Evolutionary conservation across 2,113 vertebrate species (phyloP).

Genomic region (Heterotilapia buettikoferi): DNA sequence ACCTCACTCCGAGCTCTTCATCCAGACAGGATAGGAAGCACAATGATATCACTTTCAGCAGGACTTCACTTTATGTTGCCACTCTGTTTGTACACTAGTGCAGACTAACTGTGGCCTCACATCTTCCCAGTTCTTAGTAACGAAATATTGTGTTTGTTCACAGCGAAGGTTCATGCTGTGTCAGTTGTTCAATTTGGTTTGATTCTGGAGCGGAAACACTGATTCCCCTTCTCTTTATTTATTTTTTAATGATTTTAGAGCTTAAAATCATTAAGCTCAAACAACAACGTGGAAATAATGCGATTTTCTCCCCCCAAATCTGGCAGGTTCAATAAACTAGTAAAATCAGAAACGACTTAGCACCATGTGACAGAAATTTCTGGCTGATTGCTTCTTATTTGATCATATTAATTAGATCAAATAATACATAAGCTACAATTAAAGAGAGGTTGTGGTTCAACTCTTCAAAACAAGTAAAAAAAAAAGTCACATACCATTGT

Average conservation of each 20-base stretch:
- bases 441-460: neutral
- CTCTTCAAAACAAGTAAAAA: neutral
- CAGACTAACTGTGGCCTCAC: neutral
- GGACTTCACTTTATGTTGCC: constrained; percentile 20
- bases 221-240: neutral
- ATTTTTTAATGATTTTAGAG: neutral
- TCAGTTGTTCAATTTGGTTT: neutral
- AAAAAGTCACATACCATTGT: neutral
- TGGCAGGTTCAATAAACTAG: neutral
- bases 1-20: constrained; percentile 10
- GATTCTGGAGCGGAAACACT: neutral
- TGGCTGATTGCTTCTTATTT: neutral
- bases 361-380: neutral
- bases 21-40: constrained; percentile 32
- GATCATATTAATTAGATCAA: neutral
- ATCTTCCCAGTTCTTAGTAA: neutral
- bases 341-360: neutral
- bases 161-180: neutral
- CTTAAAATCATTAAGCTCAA: neutral
- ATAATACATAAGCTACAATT: neutral
- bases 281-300: neutral
- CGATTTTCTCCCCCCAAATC: neutral
- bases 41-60: constrained; percentile 69
- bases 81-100: constrained; percentile 15
- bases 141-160: neutral